Evolutionary conservation across 2,113 vertebrate genomes (phyloP), one percentile per base, ranked within the genome.

Genomic region (Onychostoma macrolepis): DNA sequence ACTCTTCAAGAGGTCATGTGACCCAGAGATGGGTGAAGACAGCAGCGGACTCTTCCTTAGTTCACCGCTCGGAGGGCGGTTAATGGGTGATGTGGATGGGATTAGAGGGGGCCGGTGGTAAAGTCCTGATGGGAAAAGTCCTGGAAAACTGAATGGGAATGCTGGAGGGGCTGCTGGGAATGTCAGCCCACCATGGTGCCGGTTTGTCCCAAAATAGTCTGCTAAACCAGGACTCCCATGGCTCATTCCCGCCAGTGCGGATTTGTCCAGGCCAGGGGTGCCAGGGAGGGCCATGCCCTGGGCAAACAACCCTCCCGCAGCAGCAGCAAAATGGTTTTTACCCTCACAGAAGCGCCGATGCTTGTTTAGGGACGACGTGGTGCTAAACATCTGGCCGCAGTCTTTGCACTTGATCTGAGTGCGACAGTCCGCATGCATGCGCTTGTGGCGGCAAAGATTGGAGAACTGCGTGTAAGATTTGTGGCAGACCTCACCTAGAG

Each of bases 401-500:
- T 99, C 98, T 94, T 99, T 99, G 95, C 98, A 99, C 94, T 99
- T 99, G 95, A 99, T 99, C 96, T 99, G 98, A 85, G 98, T 99
- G 93, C 98, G 97, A 96, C 98, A 99, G 96, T 99, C 98, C 80
- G 98, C 98, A 88, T 99, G 98, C 98, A 99, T 99, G 92, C 98
- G 97, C 95, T 99, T 99, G 96, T 99, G 98, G 91, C 98, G 97
- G 93, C 98, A 99, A 94, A 99, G 97, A 95, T 99, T 99, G 90
- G 98, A 99, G 96, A 99, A 99, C 95, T 99, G 98, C 91, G 98
- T 99, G 96, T 99, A 99, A 94, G 98, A 99, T 95, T 99, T 99
- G 96, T 99, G 98, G 95, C 98, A 99, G 92, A 99, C 97, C 95
- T 99, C 98, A 94, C 98, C 98, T 99, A 95, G 92, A 91, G 90